phyloP scores from a whole-genome alignment of 2,113 vertebrate species.

The Lepidothrix coronata region DNA sequence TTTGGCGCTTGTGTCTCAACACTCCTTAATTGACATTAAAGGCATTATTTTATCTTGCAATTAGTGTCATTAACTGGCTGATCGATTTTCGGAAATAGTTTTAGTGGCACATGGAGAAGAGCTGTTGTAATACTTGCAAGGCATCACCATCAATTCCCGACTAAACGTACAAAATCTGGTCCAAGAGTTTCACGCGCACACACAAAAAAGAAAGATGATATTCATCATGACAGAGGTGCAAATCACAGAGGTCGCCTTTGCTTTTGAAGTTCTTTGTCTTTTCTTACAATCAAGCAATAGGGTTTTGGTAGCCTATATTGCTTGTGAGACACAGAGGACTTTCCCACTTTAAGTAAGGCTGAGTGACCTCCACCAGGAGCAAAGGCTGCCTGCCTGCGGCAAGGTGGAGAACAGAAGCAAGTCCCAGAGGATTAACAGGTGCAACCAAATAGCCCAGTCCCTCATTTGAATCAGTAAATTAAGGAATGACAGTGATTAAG shows the following conservation, averaged over 20 bases:
- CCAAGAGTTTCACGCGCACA: not conserved
- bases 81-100: not conserved
- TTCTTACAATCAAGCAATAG: not conserved
- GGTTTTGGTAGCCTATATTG: not conserved
- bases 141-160: not conserved
- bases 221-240: not conserved
- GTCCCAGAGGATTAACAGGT: constrained; percentile 6
- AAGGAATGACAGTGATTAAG: not conserved
- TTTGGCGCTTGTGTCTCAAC: not conserved
- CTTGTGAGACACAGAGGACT: not conserved
- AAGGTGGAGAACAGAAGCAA: constrained; percentile 4
- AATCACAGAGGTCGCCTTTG: not conserved
- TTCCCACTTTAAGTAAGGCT: not conserved
- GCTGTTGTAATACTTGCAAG: not conserved
- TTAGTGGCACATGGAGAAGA: not conserved
- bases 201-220: not conserved
- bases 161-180: not conserved
- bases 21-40: not conserved
- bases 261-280: not conserved
- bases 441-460: constrained; percentile 5
- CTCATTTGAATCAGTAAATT: constrained; percentile 30
- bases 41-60: not conserved
- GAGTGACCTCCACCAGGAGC: not conserved
- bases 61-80: not conserved
- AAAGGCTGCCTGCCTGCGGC: not conserved